Evolutionary conservation across 1,140 invertebrate genomes (phyloP).

Genomic region (Pogonomyrmex barbatus): DNA sequence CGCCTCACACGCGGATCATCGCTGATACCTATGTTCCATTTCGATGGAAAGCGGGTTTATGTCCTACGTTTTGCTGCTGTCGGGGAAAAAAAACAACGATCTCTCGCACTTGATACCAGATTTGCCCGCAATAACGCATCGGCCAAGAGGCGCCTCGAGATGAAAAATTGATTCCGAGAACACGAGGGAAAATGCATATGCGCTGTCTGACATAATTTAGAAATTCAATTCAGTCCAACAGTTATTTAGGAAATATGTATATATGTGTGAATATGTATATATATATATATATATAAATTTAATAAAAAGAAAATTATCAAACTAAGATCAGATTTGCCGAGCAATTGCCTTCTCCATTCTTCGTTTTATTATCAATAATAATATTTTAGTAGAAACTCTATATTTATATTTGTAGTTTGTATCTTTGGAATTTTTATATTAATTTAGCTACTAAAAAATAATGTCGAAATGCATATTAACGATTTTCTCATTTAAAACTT

Average conservation of each 20-base stretch:
- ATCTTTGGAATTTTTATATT: neutral
- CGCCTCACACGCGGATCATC: conserved; percentile 81
- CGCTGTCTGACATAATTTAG: conserved; percentile 16
- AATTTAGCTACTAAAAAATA: neutral
- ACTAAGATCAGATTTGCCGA: no score
- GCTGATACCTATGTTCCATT: conserved; percentile 78
- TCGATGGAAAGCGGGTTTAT: conserved; percentile 74
- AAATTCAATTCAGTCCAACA: conserved; percentile 32
- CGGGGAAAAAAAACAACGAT: conserved; percentile 47
- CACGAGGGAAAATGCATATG: neutral
- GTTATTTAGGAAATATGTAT: neutral
- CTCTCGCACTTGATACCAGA: conserved; percentile 69
- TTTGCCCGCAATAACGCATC: conserved; percentile 48
- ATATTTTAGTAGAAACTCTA: neutral
- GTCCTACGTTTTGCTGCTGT: conserved; percentile 56
- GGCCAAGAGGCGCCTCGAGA: conserved; percentile 29
- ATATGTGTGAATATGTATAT: no score
- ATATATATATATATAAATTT: no score
- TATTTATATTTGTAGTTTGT: no score
- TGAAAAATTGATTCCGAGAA: conserved; percentile 47
- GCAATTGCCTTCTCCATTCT: no score
- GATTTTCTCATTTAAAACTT: neutral
- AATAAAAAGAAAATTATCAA: no score
- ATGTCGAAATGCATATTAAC: neutral
- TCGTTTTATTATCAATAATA: neutral